Evolutionary conservation across 2,797 vertebrate genomes (phyloP).

Genomic region (Oceanodroma leucorhoa): DNA sequence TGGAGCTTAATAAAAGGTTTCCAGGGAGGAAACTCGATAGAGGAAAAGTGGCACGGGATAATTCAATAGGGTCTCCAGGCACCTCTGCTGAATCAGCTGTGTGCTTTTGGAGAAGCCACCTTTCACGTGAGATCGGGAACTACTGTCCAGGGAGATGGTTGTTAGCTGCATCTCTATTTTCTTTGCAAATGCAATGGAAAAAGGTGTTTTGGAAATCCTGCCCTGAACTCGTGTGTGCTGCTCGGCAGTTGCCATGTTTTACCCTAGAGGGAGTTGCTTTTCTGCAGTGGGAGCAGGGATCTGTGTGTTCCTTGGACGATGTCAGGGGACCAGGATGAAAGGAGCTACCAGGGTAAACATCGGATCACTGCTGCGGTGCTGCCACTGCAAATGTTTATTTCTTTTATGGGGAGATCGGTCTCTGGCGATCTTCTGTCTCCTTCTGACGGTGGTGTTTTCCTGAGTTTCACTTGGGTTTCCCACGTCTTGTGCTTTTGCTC

Average conservation of each 20-base stretch:
- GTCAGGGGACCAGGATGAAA: background rate
- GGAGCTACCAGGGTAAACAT: background rate
- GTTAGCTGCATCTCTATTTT: background rate
- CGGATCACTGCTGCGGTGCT: background rate
- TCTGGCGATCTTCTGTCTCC: background rate
- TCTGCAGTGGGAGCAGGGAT: slow-evolving; percentile 52
- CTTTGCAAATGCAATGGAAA: background rate
- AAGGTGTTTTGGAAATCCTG: background rate
- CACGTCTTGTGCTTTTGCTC: background rate
- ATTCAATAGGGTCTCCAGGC: background rate
- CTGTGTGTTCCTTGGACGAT: slow-evolving; percentile 3
- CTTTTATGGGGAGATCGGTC: background rate
- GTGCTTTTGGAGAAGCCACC: background rate
- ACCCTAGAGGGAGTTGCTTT: slow-evolving; percentile 72
- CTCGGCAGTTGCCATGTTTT: slow-evolving; percentile 53
- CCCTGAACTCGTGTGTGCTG: background rate
- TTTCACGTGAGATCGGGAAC: background rate
- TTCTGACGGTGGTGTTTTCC: background rate
- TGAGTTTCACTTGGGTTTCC: background rate
- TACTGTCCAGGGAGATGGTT: background rate
- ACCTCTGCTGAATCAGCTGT: background rate
- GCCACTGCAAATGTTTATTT: background rate
- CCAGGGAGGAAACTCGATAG: background rate
- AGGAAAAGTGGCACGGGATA: background rate
- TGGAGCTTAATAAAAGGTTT: background rate